Evolutionary conservation across 2,113 vertebrate species (phyloP).

Genomic region (Leucopternis melanops): DNA sequence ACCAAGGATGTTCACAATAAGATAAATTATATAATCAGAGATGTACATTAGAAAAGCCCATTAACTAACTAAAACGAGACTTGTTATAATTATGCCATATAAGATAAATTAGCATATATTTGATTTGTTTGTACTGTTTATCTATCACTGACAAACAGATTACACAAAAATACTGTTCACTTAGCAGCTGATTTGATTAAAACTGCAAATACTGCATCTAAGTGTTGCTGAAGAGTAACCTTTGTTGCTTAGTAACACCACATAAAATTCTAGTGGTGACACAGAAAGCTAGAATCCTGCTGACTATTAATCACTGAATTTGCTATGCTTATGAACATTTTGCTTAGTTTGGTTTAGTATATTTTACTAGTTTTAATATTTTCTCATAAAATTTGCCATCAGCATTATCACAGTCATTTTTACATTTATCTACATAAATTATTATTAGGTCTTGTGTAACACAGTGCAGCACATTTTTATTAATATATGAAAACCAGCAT

Average conservation of each 20-base stretch:
- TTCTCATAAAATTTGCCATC: background rate
- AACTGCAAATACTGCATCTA: conserved; percentile 24
- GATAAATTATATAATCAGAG: background rate
- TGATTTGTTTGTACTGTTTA: background rate
- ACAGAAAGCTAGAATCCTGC: conserved; percentile 22
- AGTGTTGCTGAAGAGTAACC: conserved; percentile 36
- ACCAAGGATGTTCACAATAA: background rate
- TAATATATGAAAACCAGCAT: background rate
- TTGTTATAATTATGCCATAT: background rate
- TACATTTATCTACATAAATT: background rate
- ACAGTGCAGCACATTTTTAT: background rate
- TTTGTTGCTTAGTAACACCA: conserved; percentile 62
- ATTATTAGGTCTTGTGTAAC: background rate
- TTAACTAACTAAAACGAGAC: background rate
- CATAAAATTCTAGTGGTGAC: conserved; percentile 17
- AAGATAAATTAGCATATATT: background rate
- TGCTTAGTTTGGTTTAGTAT: background rate
- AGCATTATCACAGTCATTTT: background rate
- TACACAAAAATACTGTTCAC: conserved; percentile 10
- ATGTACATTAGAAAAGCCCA: background rate
- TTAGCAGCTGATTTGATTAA: conserved; percentile 47
- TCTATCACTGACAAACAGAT: background rate
- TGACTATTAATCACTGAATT: conserved; percentile 48
- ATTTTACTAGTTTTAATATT: background rate
- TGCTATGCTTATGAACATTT: background rate